These are phyloP conservation scores for Acrossocheilus fasciatus DNA, from an alignment of 2,797 vertebrate genomes.

Conservation along the genomic window DNA sequence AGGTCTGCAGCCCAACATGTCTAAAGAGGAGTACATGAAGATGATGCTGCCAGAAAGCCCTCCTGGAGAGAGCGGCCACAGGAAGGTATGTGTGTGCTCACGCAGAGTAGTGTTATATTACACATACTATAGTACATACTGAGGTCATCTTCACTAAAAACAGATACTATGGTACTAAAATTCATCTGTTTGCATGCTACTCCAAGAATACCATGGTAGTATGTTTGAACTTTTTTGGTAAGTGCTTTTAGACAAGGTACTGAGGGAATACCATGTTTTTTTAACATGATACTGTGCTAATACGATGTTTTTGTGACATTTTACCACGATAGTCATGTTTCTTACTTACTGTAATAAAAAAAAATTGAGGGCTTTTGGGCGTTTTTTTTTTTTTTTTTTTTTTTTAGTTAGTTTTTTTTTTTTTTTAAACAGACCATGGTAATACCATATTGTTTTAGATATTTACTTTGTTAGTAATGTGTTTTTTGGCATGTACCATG, in stretches of 20 bases:
- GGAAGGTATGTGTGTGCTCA: constrained; percentile 81
- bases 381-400: no score
- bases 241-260: background rate
- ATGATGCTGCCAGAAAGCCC: constrained; percentile 87
- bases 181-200: background rate
- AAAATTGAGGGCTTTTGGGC: no score
- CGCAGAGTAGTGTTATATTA: background rate
- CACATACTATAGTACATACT: background rate
- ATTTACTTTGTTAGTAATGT: no score
- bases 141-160: no score
- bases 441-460: no score
- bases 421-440: no score
- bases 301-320: no score
- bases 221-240: background rate
- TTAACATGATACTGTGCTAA: no score
- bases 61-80: constrained; percentile 82
- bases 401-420: no score
- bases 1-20: constrained; percentile 83
- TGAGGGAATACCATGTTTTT: background rate
- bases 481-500: no score
- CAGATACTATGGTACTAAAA: background rate
- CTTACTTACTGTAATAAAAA: no score
- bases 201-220: background rate
- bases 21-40: constrained; percentile 92
- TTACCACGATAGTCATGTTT: no score